A percentile compares a stretch with the other conserved stretches of the same genome.
Evolutionary conservation across 2,113 vertebrate species (phyloP).

Genomic region (Triplophysa rosa): DNA sequence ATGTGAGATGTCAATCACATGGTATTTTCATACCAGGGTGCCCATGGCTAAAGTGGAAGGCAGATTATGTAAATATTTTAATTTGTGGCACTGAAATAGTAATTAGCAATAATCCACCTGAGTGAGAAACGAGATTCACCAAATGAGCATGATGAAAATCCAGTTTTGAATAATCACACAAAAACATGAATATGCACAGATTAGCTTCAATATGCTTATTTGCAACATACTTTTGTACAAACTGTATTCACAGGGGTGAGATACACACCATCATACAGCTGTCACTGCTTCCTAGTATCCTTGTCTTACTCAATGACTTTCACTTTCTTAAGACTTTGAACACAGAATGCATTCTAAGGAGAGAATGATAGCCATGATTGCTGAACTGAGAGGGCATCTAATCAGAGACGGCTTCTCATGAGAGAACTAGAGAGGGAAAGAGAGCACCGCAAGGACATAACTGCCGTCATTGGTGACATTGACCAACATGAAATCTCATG

Average conservation of each 20-base stretch:
- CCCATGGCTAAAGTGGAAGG: too few relatives aligned
- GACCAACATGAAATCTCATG: slow-evolving; percentile 36
- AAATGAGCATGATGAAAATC: background rate
- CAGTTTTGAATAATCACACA: background rate
- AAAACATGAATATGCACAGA: too few relatives aligned
- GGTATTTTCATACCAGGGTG: too few relatives aligned
- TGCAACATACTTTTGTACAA: too few relatives aligned
- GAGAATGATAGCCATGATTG: slow-evolving; percentile 42
- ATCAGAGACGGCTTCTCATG: slow-evolving; percentile 14
- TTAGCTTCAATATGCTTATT: background rate
- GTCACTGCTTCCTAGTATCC: background rate
- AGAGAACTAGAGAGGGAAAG: slow-evolving; percentile 11
- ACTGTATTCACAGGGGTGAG: background rate
- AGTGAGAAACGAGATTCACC: background rate
- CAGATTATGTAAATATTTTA: background rate
- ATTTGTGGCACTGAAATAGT: background rate
- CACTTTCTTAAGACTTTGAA: slow-evolving; percentile 15
- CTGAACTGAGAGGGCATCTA: slow-evolving; percentile 33
- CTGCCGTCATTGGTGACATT: slow-evolving; percentile 25
- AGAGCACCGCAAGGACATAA: slow-evolving; percentile 30
- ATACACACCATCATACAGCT: background rate
- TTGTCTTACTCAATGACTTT: slow-evolving; percentile 15
- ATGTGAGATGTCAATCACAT: too few relatives aligned
- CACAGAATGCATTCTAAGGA: background rate
- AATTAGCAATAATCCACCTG: background rate